Evolutionary conservation across 2,113 vertebrate genomes (phyloP), one percentile per base, ranked within the genome.

Genomic region (Paratilapia polleni): DNA sequence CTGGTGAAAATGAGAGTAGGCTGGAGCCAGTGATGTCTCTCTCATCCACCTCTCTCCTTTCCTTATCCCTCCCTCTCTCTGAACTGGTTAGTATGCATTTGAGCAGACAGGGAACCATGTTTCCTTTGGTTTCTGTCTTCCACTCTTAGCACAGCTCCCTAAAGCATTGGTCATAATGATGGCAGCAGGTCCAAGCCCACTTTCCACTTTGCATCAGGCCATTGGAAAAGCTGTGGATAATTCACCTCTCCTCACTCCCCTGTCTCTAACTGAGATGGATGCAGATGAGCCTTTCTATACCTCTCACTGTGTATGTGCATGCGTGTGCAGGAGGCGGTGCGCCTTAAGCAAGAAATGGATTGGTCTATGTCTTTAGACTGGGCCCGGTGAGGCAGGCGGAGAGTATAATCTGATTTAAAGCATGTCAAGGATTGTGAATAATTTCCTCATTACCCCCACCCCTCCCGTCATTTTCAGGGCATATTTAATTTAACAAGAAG

Each of bases 401-500:
- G 87, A 91, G 89, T 87, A 91, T 95, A 94, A 95, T 96, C 94
- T 93, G 91, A 93, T 95, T 95, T 95, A 95, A 94, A 95, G 90
- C 94, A 94, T 93, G 93, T 94, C 93, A 91, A 83, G 92, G 84
- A 94, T 91, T 94, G 91, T 93, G 93, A 95, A 95, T 94, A 93
- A 94, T 94, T 94, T 94, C 91, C 91, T 94, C 92, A 89, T 94
- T 93, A 94, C 92, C 91, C 84, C 89, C 86, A 88, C 89, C 90
- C 89, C 81, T 90, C 90, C 90, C 66, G 68, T 92, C 92, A 92
- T 93, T 93, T 94, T 90, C 89, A 93, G 88, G 87, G 83, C 91
- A 94, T 94, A 93, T 94, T 94, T 94, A 92, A 94, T 94, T 92
- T 91, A 94, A 90, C 84, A 91, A 87, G 91, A 89, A 87, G 81